Base-by-base conservation (phyloP, 2,888 invertebrate genomes). In the Polydrusus cervinus region DNA sequence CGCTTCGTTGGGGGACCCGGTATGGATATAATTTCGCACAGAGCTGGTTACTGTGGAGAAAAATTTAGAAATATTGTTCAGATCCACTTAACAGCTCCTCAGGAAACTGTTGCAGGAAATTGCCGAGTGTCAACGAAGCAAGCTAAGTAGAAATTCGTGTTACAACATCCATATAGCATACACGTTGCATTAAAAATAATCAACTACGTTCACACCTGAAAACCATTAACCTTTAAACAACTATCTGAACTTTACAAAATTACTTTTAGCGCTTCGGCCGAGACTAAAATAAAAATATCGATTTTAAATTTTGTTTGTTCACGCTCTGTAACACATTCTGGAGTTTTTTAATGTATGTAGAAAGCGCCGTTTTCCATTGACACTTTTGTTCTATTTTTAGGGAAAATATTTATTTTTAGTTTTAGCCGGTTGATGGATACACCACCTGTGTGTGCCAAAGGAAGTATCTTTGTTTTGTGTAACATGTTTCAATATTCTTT, bases 141-240 rank as follows among this genome's bases (percentile, higher is more conserved):
- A n/a, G n/a, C n/a, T n/a, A n/a, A n/a, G n/a, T n/a, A n/a, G n/a
- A n/a, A n/a, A n/a, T n/a, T n/a, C n/a, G n/a, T n/a, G n/a, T n/a
- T n/a, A n/a, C n/a, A n/a, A n/a, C n/a, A n/a, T n/a, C n/a, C 25
- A 25, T 5, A 25, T 5, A 3, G 25, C 25, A 5, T 25, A 25
- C 25, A 25, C 5, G 25, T 5, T 3, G 3, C 25, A 25, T 25
- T 25, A 3, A 25, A 25, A 25, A 25, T 25, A 25, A 25, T 25
- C 25, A n/a, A 25, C 25, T 25, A 25, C 47, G 18, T 51, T 60
- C 18, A 47, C 51, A 51, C 20, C 16, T 16, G 43, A 55, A 69
- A 69, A 49, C 62, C 71, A 71, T 71, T 71, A 71, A 71, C 71
- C 71, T 71, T 62, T 71, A 64, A 70, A 53, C 51, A 38, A 51